Evolutionary conservation across 1,140 invertebrate genomes (phyloP), one percentile per base, ranked within the genome.

Genomic region (Helicoverpa zea): DNA sequence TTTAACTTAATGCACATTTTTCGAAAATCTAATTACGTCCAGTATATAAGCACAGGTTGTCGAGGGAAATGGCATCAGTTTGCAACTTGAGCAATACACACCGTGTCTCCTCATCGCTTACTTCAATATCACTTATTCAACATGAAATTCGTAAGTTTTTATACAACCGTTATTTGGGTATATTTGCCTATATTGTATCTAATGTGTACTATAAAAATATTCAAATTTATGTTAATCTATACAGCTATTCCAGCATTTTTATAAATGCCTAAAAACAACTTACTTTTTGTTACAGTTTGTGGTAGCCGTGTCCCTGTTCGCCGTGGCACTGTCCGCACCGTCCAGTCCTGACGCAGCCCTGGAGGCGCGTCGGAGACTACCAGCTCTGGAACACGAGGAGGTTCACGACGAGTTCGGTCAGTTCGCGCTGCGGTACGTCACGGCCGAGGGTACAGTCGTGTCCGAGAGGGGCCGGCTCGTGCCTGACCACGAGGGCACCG

Each of bases 341-440:
- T 0, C 78, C 35, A 59, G 30, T 11, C 78, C 70, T 4, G 54
- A 35, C 14, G 30, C 52, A 13, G 51, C 13, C 18, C 13, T 10
- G 47, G 54, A 61, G 10, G 52, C 43, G 18, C 64, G 47, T 9
- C 61, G 30, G 51, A 52, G 66, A 3, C 80, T 91, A 9, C 87
- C 88, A 10, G 90, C 88, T 1, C 64, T 90, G 0, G 68, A 88
- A 54, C 87, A 89, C 16, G 90, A 91, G 18, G 92, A 94, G 63
- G 84, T 90, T 12, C 91, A 90, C 63, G 94, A 95, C 61, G 90
- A 93, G 30, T 84, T 77, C 47, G 94, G 94, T 12, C 92, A 94
- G 83, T 95, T 91, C 82, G 86, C 90, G 4, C 83, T 94, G n/a
- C 88, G 89, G 12, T 95, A 94, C 81, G 81, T 91, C 35, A 92